These are phyloP conservation scores for Malachius bipustulatus DNA, from an alignment of 2,888 invertebrate genomes.

Conservation along the genomic window DNA sequence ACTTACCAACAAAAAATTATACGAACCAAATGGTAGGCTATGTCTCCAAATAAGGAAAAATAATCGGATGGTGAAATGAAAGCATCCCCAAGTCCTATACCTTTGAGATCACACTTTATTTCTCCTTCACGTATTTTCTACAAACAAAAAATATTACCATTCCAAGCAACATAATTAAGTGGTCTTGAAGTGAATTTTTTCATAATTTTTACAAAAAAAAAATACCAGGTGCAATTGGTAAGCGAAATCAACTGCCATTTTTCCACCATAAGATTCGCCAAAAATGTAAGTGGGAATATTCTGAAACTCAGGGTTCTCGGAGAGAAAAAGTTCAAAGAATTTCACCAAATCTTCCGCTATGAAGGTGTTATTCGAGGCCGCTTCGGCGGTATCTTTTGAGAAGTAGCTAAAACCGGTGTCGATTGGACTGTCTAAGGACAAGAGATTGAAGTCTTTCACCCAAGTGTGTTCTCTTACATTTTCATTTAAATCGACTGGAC, in stretches of 20 bases:
- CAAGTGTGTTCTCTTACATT: constrained; percentile 43
- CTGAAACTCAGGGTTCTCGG: constrained; percentile 55
- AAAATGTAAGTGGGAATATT: constrained; percentile 70
- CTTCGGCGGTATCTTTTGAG: constrained; percentile 31
- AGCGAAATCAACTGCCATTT: constrained; percentile 82
- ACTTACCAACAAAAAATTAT: too few relatives aligned
- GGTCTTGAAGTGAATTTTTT: too few relatives aligned
- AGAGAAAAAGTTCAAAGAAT: constrained; percentile 58
- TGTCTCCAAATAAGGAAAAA: not conserved
- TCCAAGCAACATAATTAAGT: too few relatives aligned
- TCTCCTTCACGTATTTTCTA: not conserved
- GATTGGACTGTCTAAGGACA: constrained; percentile 86
- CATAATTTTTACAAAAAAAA: too few relatives aligned
- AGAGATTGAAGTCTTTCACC: constrained; percentile 50
- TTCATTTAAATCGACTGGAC: constrained; percentile 26
- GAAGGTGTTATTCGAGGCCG: constrained; percentile 46
- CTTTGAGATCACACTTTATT: not conserved
- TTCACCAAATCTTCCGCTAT: constrained; percentile 66
- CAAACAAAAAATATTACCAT: too few relatives aligned
- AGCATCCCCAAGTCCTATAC: not conserved
- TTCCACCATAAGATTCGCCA: constrained; percentile 86
- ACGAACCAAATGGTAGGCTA: not conserved
- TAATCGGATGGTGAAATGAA: constrained; percentile 2
- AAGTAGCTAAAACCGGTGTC: constrained; percentile 80
- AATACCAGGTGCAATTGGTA: not conserved